phyloP scores from a whole-genome alignment of 2,113 vertebrate species.

The Trachemys scripta region DNA sequence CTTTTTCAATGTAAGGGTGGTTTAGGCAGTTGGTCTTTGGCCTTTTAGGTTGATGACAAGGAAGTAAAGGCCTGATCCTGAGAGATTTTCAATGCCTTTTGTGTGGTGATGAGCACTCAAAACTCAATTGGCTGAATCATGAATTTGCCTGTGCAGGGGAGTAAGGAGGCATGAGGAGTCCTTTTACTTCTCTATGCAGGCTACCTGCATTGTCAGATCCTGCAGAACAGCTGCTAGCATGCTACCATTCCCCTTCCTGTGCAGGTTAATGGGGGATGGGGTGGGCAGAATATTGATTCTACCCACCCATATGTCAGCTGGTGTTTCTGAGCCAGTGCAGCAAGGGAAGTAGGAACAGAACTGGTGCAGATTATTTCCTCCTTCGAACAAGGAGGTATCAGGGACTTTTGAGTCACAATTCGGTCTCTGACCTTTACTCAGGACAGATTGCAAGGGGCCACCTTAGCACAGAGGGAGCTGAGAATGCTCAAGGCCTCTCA shows the following conservation, averaged over 20 bases:
- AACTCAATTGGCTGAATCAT: background rate
- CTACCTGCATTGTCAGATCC: background rate
- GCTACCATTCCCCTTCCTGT: background rate
- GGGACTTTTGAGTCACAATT: background rate
- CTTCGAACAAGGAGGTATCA: background rate
- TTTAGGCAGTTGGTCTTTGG: accelerated
- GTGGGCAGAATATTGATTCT: background rate
- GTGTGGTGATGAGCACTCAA: background rate
- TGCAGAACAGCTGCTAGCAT: background rate
- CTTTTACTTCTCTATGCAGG: background rate
- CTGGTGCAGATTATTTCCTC: accelerated
- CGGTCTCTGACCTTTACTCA: background rate
- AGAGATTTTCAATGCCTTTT: background rate
- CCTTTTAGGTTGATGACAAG: background rate
- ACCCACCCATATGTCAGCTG: accelerated
- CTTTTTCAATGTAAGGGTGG: background rate
- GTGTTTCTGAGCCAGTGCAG: background rate
- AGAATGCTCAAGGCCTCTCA: background rate
- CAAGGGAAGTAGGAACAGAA: background rate
- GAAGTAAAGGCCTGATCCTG: accelerated
- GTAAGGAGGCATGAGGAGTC: background rate
- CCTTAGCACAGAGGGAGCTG: background rate
- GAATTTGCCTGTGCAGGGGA: background rate
- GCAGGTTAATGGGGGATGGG: accelerated
- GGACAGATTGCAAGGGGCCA: background rate